These are phyloP conservation scores for Ianthella basta DNA, from an alignment of 37 sponge, comb jelly and placozoan species.

Conservation along the genomic window DNA sequence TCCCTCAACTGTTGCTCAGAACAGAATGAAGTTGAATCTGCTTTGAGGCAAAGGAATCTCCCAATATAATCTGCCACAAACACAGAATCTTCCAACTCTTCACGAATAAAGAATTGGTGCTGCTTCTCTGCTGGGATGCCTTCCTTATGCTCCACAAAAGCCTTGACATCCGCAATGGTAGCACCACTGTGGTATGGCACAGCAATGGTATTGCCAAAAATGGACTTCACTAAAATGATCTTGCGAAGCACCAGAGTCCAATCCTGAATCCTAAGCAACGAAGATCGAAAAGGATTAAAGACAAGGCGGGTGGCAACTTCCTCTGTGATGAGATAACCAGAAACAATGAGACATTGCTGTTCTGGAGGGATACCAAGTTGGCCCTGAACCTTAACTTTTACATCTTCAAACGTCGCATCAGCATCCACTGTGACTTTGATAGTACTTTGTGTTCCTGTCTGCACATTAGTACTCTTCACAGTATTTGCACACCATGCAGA, in stretches of 20 bases:
- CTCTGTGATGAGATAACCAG: conserved; percentile 59
- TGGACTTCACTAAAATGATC: too few relatives aligned
- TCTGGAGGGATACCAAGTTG: conserved; percentile 71
- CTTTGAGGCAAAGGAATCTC: too few relatives aligned
- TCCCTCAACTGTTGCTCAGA: not conserved
- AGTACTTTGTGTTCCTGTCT: conserved; percentile 20
- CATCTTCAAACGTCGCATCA: conserved; percentile 61
- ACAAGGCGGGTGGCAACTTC: conserved; percentile 58
- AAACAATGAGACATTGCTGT: conserved; percentile 66
- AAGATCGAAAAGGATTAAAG: conserved; percentile 20
- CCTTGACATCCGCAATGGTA: conserved; percentile 17
- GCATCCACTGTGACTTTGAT: conserved; percentile 66
- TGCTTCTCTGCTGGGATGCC: conserved; percentile 27
- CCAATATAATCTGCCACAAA: not conserved
- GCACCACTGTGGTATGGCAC: not conserved
- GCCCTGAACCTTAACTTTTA: conserved; percentile 70
- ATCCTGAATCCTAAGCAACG: too few relatives aligned
- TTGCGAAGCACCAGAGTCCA: too few relatives aligned
- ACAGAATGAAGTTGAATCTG: too few relatives aligned
- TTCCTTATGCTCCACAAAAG: conserved; percentile 4
- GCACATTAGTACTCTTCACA: conserved; percentile 58
- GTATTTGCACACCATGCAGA: conserved; percentile 62
- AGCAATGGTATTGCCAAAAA: too few relatives aligned
- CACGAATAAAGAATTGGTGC: conserved; percentile 1
- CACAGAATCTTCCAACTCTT: not conserved